These are phyloP conservation scores for Merops nubicus DNA, from an alignment of 2,113 vertebrate genomes.

Conservation along the genomic window DNA sequence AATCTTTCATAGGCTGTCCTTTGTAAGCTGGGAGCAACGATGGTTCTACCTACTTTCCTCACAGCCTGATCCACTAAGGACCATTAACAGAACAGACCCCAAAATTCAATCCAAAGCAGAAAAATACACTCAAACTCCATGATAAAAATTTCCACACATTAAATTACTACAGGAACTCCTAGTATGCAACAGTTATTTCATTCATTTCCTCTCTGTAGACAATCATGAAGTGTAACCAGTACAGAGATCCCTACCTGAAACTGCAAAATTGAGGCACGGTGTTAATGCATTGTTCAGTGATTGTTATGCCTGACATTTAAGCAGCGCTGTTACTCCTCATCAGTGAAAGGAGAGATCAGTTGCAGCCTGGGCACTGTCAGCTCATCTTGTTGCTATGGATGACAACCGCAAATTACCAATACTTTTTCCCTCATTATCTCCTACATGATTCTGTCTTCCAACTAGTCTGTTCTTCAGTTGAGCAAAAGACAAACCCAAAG, in stretches of 20 bases:
- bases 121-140: background rate
- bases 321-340: background rate
- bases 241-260: background rate
- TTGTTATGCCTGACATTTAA: background rate
- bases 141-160: background rate
- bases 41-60: background rate
- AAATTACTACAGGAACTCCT: background rate
- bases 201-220: background rate
- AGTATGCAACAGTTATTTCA: background rate
- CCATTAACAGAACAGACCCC: background rate
- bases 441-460: background rate
- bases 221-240: background rate
- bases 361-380: conserved; percentile 1
- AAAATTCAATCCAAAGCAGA: background rate
- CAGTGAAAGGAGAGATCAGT: background rate
- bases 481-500: background rate
- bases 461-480: background rate
- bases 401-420: background rate
- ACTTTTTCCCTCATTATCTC: background rate
- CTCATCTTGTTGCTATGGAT: background rate
- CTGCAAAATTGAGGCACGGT: background rate
- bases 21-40: background rate
- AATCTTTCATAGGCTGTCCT: background rate
- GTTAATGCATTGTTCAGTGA: background rate
- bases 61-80: background rate